Base-by-base conservation (phyloP, 2,113 vertebrate species). In the Lophochroa leadbeateri region DNA sequence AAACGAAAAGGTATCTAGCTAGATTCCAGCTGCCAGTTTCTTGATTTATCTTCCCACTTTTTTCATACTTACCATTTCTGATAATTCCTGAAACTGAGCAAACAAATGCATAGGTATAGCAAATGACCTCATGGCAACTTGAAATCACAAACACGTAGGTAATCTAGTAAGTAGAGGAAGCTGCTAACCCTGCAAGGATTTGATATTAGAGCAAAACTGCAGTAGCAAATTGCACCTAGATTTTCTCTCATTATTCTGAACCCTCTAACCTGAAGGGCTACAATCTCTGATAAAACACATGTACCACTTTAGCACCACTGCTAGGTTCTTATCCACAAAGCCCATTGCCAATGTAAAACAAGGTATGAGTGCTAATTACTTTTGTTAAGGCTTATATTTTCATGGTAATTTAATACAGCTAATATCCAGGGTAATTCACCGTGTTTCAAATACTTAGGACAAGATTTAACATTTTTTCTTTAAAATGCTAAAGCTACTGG, bases 281-380 rank as follows among this genome's bases (percentile, higher is more conserved):
- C 58, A 87, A 87, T 57, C 25, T 46, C 53, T 85, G 84, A 89
- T 76, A 95, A 90, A 63, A 43, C 49, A 94, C 0, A 0, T 39
- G 61, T 41, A 47, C 5, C 8, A 35, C 50, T 96, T 82, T 80
- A 94, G 74, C 47, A 80, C 31, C 37, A 27, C 41, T 58, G 31
- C 61, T 70, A 92, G 20, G 77, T 83, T 87, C 52, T 95, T 95
- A 94, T 91, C 74, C 82, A 29, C 68, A 47, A 52, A 82, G 77
- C n/a, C 27, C 80, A 61, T 27, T 93, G 47, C 61, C 69, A 64
- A 11, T 79, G 55, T 76, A 87, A 92, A 91, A 68, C 81, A 89
- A 91, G 41, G 67, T 82, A 67, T 65, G 41, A 94, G 83, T 47
- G 74, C 7, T 94, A 96, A 96, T 97, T 91, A 82, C 50, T 91